Base-by-base conservation (phyloP, 2,888 invertebrate species). In the Agrochola litura region DNA sequence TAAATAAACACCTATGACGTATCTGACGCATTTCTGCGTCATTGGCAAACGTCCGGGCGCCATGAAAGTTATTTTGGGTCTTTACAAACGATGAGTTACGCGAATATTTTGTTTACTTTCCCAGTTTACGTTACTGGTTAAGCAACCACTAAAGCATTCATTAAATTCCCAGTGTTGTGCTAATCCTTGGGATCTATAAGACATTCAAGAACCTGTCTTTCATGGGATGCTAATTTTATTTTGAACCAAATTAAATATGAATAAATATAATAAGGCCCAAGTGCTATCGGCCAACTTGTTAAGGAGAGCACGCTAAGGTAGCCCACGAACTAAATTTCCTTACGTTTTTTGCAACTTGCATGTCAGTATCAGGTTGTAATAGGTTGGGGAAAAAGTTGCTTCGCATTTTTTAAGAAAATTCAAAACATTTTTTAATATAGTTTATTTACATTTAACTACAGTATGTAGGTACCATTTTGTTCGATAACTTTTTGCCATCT, bases 31-130 rank as follows among this genome's bases (percentile, higher is more conserved):
- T 30, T 14, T 54, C 43, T 30, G n/a, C 61, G 83, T 69, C 56
- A 58, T 58, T 81, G 83, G 67, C 71, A 78, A 25, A 81, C 52
- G 71, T 60, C 56, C 25, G 71, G 54, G 1, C 43, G 71, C 66
- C 83, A 71, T 83, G 61, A 67, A 72, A 61, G 56, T 70, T 83
- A 81, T 81, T 81, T 83, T 52, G 22, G 66, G 54, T 41, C 14
- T 66, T 49, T 67, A 25, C 52, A 71, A 37, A 58, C 9, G 58
- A 77, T 81, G 70, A 71, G 30, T 67, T 77, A 83, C 41, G 54
- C 49, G 22, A 41, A 52, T 58, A 41, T n/a, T 68, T 41, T 19
- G n/a, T 58, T 58, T 41, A 58, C 10, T n/a, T 52, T n/a, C 16
- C 8, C 49, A 68, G n/a, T 68, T 58, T 41, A 10, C n/a, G n/a